Evolutionary conservation across 1,140 invertebrate genomes (phyloP).

Genomic region (Zophobas morio): DNA sequence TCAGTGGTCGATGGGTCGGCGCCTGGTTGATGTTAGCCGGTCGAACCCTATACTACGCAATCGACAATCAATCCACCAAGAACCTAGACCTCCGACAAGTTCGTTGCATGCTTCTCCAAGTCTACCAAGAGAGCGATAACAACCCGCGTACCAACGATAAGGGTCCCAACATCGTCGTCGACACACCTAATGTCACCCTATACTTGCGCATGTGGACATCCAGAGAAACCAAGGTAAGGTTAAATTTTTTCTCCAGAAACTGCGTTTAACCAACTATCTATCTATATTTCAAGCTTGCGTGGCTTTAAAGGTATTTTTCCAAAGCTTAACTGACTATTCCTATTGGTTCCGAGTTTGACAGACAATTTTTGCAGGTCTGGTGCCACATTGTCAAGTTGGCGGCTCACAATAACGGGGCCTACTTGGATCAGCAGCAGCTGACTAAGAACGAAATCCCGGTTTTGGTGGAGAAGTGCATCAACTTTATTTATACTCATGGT

Average conservation of each 20-base stretch:
- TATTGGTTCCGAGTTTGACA: neutral
- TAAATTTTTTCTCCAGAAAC: neutral
- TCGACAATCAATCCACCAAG: constrained; percentile 71
- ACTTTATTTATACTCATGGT: constrained; percentile 90
- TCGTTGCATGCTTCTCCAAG: constrained; percentile 79
- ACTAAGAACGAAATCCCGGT: constrained; percentile 90
- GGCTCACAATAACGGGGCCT: constrained; percentile 82
- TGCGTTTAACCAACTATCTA: neutral
- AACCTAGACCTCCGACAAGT: constrained; percentile 86
- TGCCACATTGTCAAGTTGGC: constrained; percentile 80
- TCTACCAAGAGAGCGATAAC: constrained; percentile 69
- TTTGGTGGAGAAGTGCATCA: constrained; percentile 92
- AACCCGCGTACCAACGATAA: constrained; percentile 71
- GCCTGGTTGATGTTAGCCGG: constrained; percentile 84
- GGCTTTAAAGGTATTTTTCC: neutral
- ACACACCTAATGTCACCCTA: constrained; percentile 74
- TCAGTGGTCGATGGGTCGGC: constrained; percentile 80
- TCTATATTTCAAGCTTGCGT: constrained; percentile 2
- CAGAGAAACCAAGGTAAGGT: constrained; percentile 73
- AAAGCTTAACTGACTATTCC: neutral
- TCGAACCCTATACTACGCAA: constrained; percentile 79
- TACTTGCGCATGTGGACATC: constrained; percentile 81
- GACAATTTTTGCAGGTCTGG: constrained; percentile 73
- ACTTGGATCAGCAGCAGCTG: constrained; percentile 86
- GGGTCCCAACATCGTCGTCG: constrained; percentile 77